Percentiles rank a stretch among this genome's conserved stretches.
Conservation (phyloP, 2,888 invertebrate genomes). For the Trachelus troglodyta region DNA sequence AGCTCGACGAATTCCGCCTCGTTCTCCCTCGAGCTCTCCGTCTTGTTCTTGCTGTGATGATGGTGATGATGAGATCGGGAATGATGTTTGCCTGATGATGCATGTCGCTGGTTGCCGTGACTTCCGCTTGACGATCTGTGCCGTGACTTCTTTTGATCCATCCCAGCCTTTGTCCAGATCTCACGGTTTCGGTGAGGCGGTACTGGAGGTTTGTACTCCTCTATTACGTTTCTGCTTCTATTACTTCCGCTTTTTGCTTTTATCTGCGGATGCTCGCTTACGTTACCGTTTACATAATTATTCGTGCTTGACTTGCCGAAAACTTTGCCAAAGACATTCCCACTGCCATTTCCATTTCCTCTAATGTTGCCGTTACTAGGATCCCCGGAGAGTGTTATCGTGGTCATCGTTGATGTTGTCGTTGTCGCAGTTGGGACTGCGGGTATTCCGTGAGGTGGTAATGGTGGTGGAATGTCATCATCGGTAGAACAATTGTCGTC, state of each 20-base stretch:
- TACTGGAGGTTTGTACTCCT: constrained; percentile 88
- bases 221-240: constrained; percentile 65
- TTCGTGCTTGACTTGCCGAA: background rate
- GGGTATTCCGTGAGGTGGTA: constrained; percentile 69
- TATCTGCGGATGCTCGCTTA: background rate
- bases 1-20: constrained; percentile 58
- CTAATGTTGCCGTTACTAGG: constrained; percentile 16
- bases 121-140: constrained; percentile 63
- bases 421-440: constrained; percentile 28
- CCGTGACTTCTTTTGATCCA: constrained; percentile 59
- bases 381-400: constrained; percentile 32
- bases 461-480: constrained; percentile 67
- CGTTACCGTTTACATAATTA: background rate
- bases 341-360: background rate
- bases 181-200: constrained; percentile 86
- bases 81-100: constrained; percentile 37
- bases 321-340: background rate
- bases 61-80: constrained; percentile 24
- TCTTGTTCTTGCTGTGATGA: constrained; percentile 43
- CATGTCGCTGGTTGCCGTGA: constrained; percentile 53
- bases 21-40: constrained; percentile 37
- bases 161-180: constrained; percentile 67
- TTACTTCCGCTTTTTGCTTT: constrained; percentile 24
- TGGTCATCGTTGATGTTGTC: constrained; percentile 9
- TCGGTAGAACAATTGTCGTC: constrained; percentile 57